phyloP scores from a whole-genome alignment of 2,888 invertebrate genomes.

The Octonoba sinensis region DNA sequence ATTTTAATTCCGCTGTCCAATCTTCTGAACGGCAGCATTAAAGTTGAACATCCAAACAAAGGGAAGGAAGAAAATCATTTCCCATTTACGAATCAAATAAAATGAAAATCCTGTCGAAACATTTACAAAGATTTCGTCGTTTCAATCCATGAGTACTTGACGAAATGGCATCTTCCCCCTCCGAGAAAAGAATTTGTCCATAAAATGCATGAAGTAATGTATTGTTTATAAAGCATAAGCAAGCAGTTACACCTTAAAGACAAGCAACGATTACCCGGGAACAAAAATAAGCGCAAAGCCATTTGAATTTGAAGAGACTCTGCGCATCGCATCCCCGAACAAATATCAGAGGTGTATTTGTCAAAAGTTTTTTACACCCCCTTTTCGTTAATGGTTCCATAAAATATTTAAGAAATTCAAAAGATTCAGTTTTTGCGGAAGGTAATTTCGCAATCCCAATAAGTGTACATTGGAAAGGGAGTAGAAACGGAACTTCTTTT shows the following conservation, averaged over 20 bases:
- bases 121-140: too few species aligned
- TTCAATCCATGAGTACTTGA: too few species aligned
- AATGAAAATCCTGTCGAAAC: too few species aligned
- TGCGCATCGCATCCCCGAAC: conserved; percentile 28
- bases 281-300: conserved; percentile 49
- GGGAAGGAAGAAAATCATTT: too few species aligned
- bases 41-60: too few species aligned
- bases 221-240: conserved; percentile 59
- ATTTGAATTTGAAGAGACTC: conserved; percentile 21
- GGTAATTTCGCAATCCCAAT: conserved; percentile 57
- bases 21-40: too few species aligned
- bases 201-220: conserved; percentile 11
- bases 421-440: conserved; percentile 59
- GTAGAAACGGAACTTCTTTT: conserved; percentile 22
- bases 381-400: conserved; percentile 57
- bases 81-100: too few species aligned
- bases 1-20: too few species aligned
- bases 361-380: conserved; percentile 30
- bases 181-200: too few species aligned
- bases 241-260: conserved; percentile 41
- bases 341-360: conserved; percentile 58
- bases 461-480: conserved; percentile 52
- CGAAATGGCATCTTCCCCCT: too few species aligned
- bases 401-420: conserved; percentile 65
- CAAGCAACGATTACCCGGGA: conserved; percentile 32